Conservation (phyloP, 2,113 vertebrate species). For the Sisor rabdophorus region DNA sequence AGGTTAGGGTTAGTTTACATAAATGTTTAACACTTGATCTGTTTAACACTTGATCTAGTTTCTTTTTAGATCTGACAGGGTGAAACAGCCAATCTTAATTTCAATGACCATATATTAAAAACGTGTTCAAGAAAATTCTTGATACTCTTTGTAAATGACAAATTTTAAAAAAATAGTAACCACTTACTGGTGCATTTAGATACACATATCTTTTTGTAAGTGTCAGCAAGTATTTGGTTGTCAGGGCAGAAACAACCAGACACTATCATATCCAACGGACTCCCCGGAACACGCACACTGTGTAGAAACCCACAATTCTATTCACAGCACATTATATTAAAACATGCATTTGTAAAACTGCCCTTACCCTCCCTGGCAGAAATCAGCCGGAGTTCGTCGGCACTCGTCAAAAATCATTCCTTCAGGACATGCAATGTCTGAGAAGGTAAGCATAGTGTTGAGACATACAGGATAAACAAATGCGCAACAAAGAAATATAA, state of each 20-base stretch:
- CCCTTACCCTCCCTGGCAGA: slow-evolving; percentile 63
- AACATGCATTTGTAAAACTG: neutral
- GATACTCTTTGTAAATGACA: neutral
- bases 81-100: too few species aligned
- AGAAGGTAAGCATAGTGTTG: neutral
- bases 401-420: slow-evolving; percentile 61
- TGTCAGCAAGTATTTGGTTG: slow-evolving; percentile 43
- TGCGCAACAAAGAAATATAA: neutral
- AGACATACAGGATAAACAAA: neutral
- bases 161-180: too few species aligned
- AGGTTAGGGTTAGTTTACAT: too few species aligned
- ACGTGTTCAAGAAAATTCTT: neutral
- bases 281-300: slow-evolving; percentile 29
- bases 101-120: too few species aligned
- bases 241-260: slow-evolving; percentile 66
- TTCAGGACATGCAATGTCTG: slow-evolving; percentile 41
- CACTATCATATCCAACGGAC: neutral
- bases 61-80: too few species aligned
- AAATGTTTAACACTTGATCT: too few species aligned
- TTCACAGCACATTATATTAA: neutral
- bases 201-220: slow-evolving; percentile 58
- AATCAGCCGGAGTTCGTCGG: slow-evolving; percentile 42
- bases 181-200: slow-evolving; percentile 60
- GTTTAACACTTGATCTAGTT: too few species aligned
- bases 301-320: neutral